A percentile compares a stretch with the other conserved stretches of the same genome.
Evolutionary conservation across 2,888 invertebrate species (phyloP).

Genomic region (Phengaris alcon): DNA sequence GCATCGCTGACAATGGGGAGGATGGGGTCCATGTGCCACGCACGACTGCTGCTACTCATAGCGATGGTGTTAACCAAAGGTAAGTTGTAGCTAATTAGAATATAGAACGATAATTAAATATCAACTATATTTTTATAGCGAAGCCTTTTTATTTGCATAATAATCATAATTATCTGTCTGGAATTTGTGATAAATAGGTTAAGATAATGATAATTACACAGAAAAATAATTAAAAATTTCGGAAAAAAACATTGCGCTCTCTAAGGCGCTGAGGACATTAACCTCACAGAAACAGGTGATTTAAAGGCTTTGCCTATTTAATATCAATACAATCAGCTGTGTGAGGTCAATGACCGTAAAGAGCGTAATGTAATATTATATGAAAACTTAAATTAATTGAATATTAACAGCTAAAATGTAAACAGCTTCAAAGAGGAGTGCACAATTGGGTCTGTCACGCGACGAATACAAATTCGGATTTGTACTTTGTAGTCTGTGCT

Average conservation of each 20-base stretch:
- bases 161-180: too few species aligned
- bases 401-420: neutral
- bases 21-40: slow-evolving; percentile 49
- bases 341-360: too few species aligned
- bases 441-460: slow-evolving; percentile 7
- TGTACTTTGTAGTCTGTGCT: slow-evolving; percentile 6
- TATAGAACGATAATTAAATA: neutral
- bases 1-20: slow-evolving; percentile 40
- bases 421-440: neutral
- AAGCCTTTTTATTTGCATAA: too few species aligned
- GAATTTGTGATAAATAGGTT: too few species aligned
- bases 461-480: slow-evolving; percentile 11
- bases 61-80: slow-evolving; percentile 58
- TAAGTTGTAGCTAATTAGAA: slow-evolving; percentile 39
- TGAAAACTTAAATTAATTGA: neutral
- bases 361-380: neutral
- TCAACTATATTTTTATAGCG: too few species aligned
- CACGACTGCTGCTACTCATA: slow-evolving; percentile 50
- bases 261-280: too few species aligned
- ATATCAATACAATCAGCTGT: too few species aligned
- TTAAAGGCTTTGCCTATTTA: too few species aligned
- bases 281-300: too few species aligned
- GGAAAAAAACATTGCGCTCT: too few species aligned
- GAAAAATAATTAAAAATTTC: too few species aligned
- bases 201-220: too few species aligned